Percentiles rank a stretch among this genome's conserved stretches.
Evolutionary conservation across 2,113 vertebrate species (phyloP).

Genomic region (Eurypyga helias): DNA sequence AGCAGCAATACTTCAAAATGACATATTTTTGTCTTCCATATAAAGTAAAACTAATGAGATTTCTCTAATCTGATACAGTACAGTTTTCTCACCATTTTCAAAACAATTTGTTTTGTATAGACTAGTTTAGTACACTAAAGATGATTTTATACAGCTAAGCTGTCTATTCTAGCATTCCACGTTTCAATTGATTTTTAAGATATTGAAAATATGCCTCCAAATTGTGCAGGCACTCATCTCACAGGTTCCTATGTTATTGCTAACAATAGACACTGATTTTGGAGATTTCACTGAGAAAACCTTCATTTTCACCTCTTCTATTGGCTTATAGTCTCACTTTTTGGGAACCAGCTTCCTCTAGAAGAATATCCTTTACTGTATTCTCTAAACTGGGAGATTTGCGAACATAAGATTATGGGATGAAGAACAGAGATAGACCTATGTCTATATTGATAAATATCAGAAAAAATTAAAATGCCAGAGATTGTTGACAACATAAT

Average conservation of each 20-base stretch:
- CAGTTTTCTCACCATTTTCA: neutral
- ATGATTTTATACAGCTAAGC: neutral
- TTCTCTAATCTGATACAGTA: neutral
- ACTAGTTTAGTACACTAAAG: neutral
- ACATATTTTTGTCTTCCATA: neutral
- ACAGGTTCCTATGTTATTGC: neutral
- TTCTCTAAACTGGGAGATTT: neutral
- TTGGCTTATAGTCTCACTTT: neutral
- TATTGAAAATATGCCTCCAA: neutral
- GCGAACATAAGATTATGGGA: neutral
- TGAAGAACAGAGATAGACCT: neutral
- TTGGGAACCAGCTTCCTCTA: neutral
- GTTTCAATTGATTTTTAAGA: neutral
- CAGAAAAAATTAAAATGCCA: neutral
- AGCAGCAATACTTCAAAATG: neutral
- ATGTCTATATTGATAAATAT: neutral
- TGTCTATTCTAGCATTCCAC: neutral
- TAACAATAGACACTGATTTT: neutral
- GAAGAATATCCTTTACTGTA: neutral
- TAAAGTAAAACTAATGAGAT: constrained; percentile 4
- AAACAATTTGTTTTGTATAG: neutral
- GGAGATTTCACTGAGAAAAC: neutral
- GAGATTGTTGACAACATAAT: neutral
- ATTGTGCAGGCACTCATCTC: neutral
- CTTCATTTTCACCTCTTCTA: neutral